Evolutionary conservation across 2,797 vertebrate genomes (phyloP), one percentile per base, ranked within the genome.

Genomic region (Phoxinus dragarum): DNA sequence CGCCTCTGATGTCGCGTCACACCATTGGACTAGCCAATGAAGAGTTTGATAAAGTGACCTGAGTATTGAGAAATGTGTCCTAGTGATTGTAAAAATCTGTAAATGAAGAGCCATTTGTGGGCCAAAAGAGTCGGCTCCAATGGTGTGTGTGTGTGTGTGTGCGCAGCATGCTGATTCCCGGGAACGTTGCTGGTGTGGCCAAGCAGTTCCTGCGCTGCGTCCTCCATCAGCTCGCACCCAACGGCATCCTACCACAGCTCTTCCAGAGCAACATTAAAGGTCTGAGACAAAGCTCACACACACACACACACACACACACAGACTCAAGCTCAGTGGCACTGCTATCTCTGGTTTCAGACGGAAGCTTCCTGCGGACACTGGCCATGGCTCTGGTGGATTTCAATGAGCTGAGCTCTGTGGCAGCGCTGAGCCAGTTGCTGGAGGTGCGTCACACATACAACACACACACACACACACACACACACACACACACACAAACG

Each of bases 181-280:
- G 98, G 89, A 99, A 99, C 73, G 97, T 97, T 44, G 97, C 98
- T 6, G 98, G 98, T 77, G 98, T 99, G 91, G 98, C 98, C 86
- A 99, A 99, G 93, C 98, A 99, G 93, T 99, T 99, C 91, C 96
- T 99, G 21, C 98, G 98, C 61, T 99, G 98, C 72, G 94, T 99
- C 89, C 97, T 99, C 92, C 98, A 99, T 90, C 98, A 99, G 89
- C 93, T 99, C 91, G 98, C 98, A 61, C 98, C 98, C 59, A 99
- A 99, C 0, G 98, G 98, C 89, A 99, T 99, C 92, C 93, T 99
- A 75, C 97, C 98, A 3, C 98, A 99, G 91, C 97, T 99, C 78
- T 99, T 99, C 92, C 98, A 99, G 94, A 99, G 98, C 90, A 97
- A 97, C 91, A 99, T 99, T 92, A 99, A 99, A 98, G 98, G 98